Evolutionary conservation across 2,797 vertebrate species (phyloP), one percentile per base, ranked within the genome.

Genomic region (Oreochromis mossambicus): DNA sequence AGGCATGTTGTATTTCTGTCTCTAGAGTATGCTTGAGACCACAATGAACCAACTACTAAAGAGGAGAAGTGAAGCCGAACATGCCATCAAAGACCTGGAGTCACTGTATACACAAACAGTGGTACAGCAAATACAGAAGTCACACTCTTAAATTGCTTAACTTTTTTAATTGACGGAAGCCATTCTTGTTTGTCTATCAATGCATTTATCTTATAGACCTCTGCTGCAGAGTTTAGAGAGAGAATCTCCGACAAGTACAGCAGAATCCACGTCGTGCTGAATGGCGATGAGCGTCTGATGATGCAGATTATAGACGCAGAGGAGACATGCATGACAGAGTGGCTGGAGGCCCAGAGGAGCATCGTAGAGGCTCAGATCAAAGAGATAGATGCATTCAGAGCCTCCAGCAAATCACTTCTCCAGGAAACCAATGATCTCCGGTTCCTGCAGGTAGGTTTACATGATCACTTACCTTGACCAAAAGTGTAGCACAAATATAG

Each of bases 211-310:
- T 85, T 61, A 10, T 58, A 97, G 96, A 90, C 77, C 36, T 95
- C 92, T 14, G 88, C 95, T 11, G 90, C 92, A 80, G 92, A 94
- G 55, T 96, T 88, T 88, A 92, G 90, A 78, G 92, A 95, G 75
- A 90, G 91, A 79, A 94, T 96, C 86, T 89, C 92, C 51, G 94
- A 96, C 78, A 96, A 95, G 87, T 97, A 96, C 93, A 93, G 89
- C 80, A 89, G 94, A 84, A 95, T 97, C 46, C 95, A 90, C 15
- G 87, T 90, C 2, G 92, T 95, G 46, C 89, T 96, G 86, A 95
- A 96, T 14, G 94, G 95, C 1, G 95, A 97, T 24, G 95, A 97
- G 88, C 94, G 95, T 21, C 92, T 96, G 32, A 96, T 97, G 96
- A 94, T 96, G 93, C 94, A 93, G 84, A 93, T 97, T 21, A 90